Evolutionary conservation across 1,140 invertebrate species (phyloP), one percentile per base, ranked within the genome.

Genomic region (Glossosoma conforme): DNA sequence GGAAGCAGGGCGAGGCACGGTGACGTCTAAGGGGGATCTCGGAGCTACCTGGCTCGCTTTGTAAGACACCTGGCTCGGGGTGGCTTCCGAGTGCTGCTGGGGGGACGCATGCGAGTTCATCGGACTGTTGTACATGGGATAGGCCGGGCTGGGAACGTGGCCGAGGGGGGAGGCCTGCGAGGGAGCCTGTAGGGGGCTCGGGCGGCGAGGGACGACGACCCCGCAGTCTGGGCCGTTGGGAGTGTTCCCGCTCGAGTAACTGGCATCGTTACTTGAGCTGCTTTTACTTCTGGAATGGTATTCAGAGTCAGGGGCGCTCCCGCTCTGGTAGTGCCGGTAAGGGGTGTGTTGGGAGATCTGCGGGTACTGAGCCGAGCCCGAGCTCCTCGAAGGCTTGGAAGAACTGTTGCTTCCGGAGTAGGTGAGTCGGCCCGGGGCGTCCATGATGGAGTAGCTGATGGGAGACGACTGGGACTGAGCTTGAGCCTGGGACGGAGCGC

Each of bases 51-150:
- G 81, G 62, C 52, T 71, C 51, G 61, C 71, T 68, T 68, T 82
- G 44, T 57, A 56, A 47, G 45, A 54, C 11, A 51, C 22, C 18
- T 55, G 58, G 61, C 54, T 70, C 43, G 67, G 79, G 13, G 75
- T 62, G 3, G 61, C 56, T 33, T 80, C 77, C 2, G 62, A 61
- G 52, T 78, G 78, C 53, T 81, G 82, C 59, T 85, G 83, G 9
- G 84, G 84, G 11, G 83, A 85, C 35, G 83, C 83, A 61, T 82
- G 77, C 2, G 81, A 81, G 55, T 83, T 81, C 80, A 87, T 82
- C 6, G 85, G 84, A 69, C 83, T 86, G 64, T 86, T 84, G 64
- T 87, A 87, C 77, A 85, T 77, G 8, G 85, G 84, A 72, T 87
- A 87, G 14, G 82, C 84, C 15, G 85, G 84, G 70, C 82, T 85